These are phyloP conservation scores for Calidris pygmaea DNA, from an alignment of 2,113 vertebrate genomes.

Conservation along the genomic window DNA sequence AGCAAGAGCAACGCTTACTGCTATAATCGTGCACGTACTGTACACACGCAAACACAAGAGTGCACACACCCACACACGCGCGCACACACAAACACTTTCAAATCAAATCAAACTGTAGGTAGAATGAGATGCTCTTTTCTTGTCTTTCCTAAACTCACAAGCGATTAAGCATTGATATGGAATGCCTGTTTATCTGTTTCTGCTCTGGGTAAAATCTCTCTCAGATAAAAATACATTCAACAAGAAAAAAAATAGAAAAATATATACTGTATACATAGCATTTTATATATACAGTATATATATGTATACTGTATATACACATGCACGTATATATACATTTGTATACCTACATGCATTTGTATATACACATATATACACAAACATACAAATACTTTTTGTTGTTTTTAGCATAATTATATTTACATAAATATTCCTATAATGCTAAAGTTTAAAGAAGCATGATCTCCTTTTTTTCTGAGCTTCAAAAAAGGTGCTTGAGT, in stretches of 20 bases:
- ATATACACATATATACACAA: slow-evolving; percentile 82
- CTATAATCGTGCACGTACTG: slow-evolving; percentile 54
- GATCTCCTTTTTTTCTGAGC: slow-evolving; percentile 80
- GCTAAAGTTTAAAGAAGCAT: slow-evolving; percentile 87
- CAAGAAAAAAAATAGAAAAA: slow-evolving; percentile 82
- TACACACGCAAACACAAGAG: slow-evolving; percentile 53
- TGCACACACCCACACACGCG: slow-evolving; percentile 33
- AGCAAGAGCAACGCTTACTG: slow-evolving; percentile 75
- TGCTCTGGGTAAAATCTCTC: slow-evolving; percentile 84
- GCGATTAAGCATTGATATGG: slow-evolving; percentile 82
- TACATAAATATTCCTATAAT: slow-evolving; percentile 92
- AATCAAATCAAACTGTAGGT: slow-evolving; percentile 76
- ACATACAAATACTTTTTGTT: slow-evolving; percentile 85
- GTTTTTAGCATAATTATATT: slow-evolving; percentile 87
- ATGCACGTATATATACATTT: slow-evolving; percentile 68
- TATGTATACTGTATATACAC: slow-evolving; percentile 71
- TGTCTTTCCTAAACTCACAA: slow-evolving; percentile 73
- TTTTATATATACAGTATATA: slow-evolving; percentile 75
- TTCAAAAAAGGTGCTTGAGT: slow-evolving; percentile 92
- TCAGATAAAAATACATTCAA: slow-evolving; percentile 95
- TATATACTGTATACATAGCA: slow-evolving; percentile 82
- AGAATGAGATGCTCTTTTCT: slow-evolving; percentile 81
- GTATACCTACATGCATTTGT: slow-evolving; percentile 79
- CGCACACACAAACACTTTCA: slow-evolving; percentile 54
- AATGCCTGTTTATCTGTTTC: slow-evolving; percentile 85